Evolutionary conservation across 2,113 vertebrate species (phyloP), one percentile per base, ranked within the genome.

Genomic region (Percopsis transmontana): DNA sequence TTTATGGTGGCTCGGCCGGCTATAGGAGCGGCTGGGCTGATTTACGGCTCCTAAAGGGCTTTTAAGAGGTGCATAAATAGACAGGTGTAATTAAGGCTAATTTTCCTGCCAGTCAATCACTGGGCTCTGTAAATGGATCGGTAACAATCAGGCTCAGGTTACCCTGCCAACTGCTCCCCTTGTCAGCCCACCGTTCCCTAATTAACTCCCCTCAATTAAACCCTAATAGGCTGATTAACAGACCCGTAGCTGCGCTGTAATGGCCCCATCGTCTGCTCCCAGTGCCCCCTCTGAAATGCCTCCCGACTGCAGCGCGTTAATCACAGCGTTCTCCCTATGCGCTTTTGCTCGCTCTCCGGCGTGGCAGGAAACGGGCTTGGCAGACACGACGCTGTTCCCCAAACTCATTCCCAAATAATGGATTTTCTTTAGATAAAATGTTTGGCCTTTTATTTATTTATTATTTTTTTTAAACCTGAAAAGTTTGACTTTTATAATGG

Each of bases 171-270:
- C 85, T 89, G 81, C 68, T 87, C 74, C 70, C 79, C 66, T 59
- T 76, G 81, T 87, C 81, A 64, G 78, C 85, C 81, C 83, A 89
- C 74, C 39, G 62, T 73, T 84, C 86, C 76, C 87, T 90, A 91
- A 91, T 92, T 85, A 92, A 89, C 87, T 85, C 77, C 87, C 86
- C 83, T 91, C 88, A 91, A 89, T 91, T 91, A 90, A 90, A 87
- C 82, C 67, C 85, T 90, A 91, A 92, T 91, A 87, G 89, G 74
- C 87, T 92, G 88, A 91, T 91, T 92, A 90, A 88, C 88, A 86
- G 86, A 82, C 80, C 80, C 72, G 87, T 74, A 85, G 78, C 77
- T 83, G 83, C 58, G 74, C 83, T 70, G 77, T 91, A 90, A 92
- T 88, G 86, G 80, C 75, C 80, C n/a, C 48, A 63, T 86, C 70